Evolutionary conservation across 92 coral and sea anemone species (phyloP).

Genomic region (Actinostola sp.): DNA sequence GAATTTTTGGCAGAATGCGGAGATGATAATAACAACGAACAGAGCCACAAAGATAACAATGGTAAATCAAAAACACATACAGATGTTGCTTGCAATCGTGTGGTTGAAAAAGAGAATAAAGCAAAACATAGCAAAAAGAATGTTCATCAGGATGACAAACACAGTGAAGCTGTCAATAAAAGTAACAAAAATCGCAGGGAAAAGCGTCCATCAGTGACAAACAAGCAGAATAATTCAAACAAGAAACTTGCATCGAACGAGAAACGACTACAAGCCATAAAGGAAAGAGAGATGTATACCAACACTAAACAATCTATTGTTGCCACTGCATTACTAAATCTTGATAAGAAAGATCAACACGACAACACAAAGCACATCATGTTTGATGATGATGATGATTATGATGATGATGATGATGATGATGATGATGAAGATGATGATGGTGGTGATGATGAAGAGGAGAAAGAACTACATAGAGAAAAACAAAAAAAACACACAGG

Average conservation of each 20-base stretch:
- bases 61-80: neutral
- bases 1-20: too few relatives aligned
- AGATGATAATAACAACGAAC: neutral
- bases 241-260: slow-evolving; percentile 74
- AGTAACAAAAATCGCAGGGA: neutral
- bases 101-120: neutral
- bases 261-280: slow-evolving; percentile 76
- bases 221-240: neutral
- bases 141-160: neutral
- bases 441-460: neutral
- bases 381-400: slow-evolving; percentile 61
- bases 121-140: neutral
- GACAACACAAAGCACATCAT: slow-evolving; percentile 49
- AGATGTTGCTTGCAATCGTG: neutral
- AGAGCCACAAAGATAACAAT: neutral
- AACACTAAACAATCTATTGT: slow-evolving; percentile 58
- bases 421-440: neutral
- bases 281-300: slow-evolving; percentile 50
- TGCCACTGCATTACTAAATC: slow-evolving; percentile 71
- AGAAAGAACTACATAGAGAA: neutral
- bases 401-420: slow-evolving; percentile 14
- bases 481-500: neutral
- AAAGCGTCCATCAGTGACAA: neutral
- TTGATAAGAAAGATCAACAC: slow-evolving; percentile 40
- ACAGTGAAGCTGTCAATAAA: neutral